Evolutionary conservation across 2,113 vertebrate genomes (phyloP).

Genomic region (Parus major): DNA sequence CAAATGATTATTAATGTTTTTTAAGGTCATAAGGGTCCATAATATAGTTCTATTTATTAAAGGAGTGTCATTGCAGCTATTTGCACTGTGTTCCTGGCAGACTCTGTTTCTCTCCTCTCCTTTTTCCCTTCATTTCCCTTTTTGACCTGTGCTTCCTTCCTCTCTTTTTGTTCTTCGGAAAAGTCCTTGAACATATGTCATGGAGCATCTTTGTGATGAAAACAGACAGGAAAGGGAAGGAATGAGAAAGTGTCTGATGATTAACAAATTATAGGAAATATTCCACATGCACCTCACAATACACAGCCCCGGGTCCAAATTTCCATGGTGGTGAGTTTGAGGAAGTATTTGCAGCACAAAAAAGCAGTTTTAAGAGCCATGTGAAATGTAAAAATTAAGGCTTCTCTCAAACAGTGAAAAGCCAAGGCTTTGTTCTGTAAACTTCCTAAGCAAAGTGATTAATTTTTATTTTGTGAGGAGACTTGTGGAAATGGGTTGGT

Average conservation of each 20-base stretch:
- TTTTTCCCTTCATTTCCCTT: neutral
- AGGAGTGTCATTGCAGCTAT: neutral
- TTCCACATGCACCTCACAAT: neutral
- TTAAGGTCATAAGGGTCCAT: neutral
- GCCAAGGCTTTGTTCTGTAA: neutral
- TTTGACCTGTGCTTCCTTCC: conserved; percentile 22
- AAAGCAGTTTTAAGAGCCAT: neutral
- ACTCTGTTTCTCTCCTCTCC: neutral
- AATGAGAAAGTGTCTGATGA: neutral
- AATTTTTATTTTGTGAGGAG: neutral
- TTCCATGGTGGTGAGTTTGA: neutral
- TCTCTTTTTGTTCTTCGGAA: conserved; percentile 4
- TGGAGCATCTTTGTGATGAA: neutral
- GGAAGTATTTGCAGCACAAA: neutral
- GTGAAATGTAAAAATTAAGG: neutral
- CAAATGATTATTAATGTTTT: neutral
- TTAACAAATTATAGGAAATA: neutral
- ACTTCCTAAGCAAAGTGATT: neutral
- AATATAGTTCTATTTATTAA: neutral
- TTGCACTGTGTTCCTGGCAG: neutral
- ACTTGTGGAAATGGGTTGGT: neutral
- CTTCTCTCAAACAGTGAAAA: neutral
- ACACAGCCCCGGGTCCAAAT: neutral
- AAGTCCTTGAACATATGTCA: neutral
- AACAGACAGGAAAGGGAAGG: conserved; percentile 31